phyloP scores from a whole-genome alignment of 2,113 vertebrate genomes.

The Dipodomys stephensi region DNA sequence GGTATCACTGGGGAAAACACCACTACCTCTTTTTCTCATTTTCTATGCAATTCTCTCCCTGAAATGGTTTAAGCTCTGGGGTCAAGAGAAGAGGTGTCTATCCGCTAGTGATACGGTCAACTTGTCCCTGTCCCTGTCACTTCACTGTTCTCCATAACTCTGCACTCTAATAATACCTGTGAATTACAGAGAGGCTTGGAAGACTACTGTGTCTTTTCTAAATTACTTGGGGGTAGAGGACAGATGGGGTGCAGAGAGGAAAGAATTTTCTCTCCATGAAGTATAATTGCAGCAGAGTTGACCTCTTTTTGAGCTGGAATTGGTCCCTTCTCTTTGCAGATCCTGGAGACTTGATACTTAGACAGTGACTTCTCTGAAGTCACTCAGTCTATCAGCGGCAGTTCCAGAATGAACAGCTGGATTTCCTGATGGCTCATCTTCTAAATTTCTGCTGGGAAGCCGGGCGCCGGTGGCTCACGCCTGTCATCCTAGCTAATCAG shows the following conservation, averaged over 20 bases:
- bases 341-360: neutral
- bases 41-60: neutral
- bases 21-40: neutral
- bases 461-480: too few species aligned
- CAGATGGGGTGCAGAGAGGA: neutral
- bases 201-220: slow-evolving; percentile 5
- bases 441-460: neutral
- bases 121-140: neutral
- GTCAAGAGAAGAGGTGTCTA: slow-evolving; percentile 19
- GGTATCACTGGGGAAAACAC: neutral
- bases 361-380: neutral
- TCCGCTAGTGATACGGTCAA: slow-evolving; percentile 52
- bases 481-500: too few species aligned
- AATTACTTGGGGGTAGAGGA: neutral
- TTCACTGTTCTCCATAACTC: neutral
- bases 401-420: neutral
- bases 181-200: slow-evolving; percentile 6
- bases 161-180: neutral
- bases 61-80: neutral
- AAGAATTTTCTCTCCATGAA: slow-evolving; percentile 49
- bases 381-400: neutral
- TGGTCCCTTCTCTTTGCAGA: slow-evolving; percentile 27
- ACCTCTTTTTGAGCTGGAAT: neutral
- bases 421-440: neutral
- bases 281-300: neutral